Conservation (phyloP, 2,888 invertebrate genomes). For the Tetragonisca angustula region DNA sequence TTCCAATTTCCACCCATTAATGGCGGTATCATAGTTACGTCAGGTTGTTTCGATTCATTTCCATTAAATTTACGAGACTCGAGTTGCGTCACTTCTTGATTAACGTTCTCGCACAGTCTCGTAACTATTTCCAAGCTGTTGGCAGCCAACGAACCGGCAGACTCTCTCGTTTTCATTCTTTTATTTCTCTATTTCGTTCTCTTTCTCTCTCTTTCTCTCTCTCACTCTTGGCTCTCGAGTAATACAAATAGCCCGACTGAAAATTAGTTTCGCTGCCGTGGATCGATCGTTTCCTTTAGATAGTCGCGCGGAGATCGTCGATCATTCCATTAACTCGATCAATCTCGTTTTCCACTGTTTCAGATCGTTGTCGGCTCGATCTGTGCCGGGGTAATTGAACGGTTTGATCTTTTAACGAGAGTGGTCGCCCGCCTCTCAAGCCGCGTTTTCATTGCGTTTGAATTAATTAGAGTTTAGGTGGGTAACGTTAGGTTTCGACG, state of each 20-base stretch:
- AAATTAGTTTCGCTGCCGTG: constrained; percentile 10
- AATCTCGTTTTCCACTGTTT: constrained; percentile 17
- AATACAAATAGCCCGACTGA: constrained; percentile 3
- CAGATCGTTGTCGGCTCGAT: neutral
- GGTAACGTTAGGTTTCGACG: too few species aligned
- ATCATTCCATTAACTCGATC: constrained; percentile 22
- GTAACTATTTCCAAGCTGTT: constrained; percentile 44
- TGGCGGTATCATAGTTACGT: constrained; percentile 51
- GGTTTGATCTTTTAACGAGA: constrained; percentile 19
- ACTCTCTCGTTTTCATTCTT: constrained; percentile 18
- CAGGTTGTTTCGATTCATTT: constrained; percentile 61
- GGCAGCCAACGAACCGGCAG: constrained; percentile 11
- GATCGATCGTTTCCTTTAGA: constrained; percentile 12
- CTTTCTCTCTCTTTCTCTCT: neutral
- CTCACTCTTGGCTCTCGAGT: neutral
- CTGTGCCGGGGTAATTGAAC: neutral
- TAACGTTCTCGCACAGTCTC: constrained; percentile 42
- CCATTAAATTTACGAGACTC: constrained; percentile 57
- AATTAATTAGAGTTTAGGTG: neutral
- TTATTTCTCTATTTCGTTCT: neutral
- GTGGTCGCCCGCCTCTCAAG: neutral
- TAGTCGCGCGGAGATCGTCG: constrained; percentile 1
- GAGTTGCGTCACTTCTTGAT: constrained; percentile 60
- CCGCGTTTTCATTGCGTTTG: constrained; percentile 10
- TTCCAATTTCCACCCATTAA: constrained; percentile 38